Percentiles rank a stretch among this genome's conserved stretches.
Evolutionary conservation across 2,797 vertebrate species (phyloP).

Genomic region (Clarias laeviceps): DNA sequence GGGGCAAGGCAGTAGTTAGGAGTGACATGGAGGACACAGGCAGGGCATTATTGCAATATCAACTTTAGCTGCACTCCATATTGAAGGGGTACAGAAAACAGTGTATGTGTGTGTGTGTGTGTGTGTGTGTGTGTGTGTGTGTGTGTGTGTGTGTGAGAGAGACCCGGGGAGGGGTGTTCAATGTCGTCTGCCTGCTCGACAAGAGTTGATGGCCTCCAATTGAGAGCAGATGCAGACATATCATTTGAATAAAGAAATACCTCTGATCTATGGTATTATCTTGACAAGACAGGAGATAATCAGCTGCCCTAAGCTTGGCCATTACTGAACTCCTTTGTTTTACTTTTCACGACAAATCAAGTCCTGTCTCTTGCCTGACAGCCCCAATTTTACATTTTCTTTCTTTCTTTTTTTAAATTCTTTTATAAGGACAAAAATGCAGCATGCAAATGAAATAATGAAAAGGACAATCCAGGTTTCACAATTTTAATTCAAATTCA

Average conservation of each 20-base stretch:
- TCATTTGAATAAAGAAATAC: constrained; percentile 61
- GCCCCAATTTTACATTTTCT: constrained; percentile 52
- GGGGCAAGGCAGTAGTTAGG: constrained; percentile 62
- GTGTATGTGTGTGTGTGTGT: constrained; percentile 25
- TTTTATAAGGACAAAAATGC: constrained; percentile 41
- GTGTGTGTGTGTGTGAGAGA: constrained; percentile 33
- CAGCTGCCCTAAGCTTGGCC: constrained; percentile 58
- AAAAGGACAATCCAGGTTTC: constrained; percentile 21
- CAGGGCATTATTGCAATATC: constrained; percentile 66
- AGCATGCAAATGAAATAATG: constrained; percentile 35
- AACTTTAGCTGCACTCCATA: constrained; percentile 62
- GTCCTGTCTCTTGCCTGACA: constrained; percentile 56
- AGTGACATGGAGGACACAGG: constrained; percentile 70
- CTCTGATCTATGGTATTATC: constrained; percentile 62
- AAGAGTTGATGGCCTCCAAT: constrained; percentile 62
- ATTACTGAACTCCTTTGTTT: constrained; percentile 61
- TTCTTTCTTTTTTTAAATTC: constrained; percentile 18
- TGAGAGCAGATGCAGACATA: constrained; percentile 56
- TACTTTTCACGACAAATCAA: constrained; percentile 62
- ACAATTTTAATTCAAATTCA: constrained; percentile 35
- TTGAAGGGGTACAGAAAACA: constrained; percentile 50
- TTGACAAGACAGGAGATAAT: constrained; percentile 63
- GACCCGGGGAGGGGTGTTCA: constrained; percentile 54
- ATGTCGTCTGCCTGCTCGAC: constrained; percentile 52
- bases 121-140: constrained; percentile 31